Percentiles rank a stretch among this genome's conserved stretches.
These are phyloP conservation scores for Lasioglossum marginatum DNA, from an alignment of 2,888 invertebrate genomes.

Conservation along the genomic window DNA sequence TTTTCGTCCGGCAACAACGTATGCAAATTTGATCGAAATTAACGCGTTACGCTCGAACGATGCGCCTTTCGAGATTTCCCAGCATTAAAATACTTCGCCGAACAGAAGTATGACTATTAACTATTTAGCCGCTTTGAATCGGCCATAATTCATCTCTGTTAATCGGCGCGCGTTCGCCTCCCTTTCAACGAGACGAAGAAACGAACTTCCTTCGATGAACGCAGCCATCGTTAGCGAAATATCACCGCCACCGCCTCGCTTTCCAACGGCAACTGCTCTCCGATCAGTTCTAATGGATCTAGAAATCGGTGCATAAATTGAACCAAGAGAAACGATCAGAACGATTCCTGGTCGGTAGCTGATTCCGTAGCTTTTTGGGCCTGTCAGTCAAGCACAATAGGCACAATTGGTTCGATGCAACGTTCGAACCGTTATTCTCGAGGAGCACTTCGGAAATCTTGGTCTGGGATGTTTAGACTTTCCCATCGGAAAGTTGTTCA, in stretches of 20 bases:
- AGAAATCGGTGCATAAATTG: slow-evolving; percentile 33
- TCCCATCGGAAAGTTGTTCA: not conserved
- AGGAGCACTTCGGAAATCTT: not conserved
- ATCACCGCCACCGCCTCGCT: slow-evolving; percentile 24
- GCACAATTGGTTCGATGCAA: not conserved
- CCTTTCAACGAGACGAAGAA: slow-evolving; percentile 34
- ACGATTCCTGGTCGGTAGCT: not conserved
- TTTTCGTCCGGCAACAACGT: not conserved
- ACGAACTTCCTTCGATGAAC: slow-evolving; percentile 33
- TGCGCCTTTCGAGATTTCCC: not conserved
- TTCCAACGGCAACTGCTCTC: slow-evolving; percentile 36
- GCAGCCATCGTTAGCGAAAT: slow-evolving; percentile 14
- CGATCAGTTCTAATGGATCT: slow-evolving; percentile 22
- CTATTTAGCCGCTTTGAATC: slow-evolving; percentile 43
- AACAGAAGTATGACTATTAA: slow-evolving; percentile 53
- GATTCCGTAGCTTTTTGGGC: not conserved
- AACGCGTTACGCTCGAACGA: not conserved
- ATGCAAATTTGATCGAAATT: not conserved
- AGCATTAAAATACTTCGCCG: slow-evolving; percentile 1
- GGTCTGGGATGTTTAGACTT: not conserved
- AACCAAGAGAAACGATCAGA: not conserved
- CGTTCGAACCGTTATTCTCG: not conserved
- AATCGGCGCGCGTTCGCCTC: slow-evolving; percentile 44
- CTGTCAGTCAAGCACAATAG: not conserved
- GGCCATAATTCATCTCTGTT: slow-evolving; percentile 56